Evolutionary conservation across 2,113 vertebrate species (phyloP).

Genomic region (Choloepus hoffmanni): DNA sequence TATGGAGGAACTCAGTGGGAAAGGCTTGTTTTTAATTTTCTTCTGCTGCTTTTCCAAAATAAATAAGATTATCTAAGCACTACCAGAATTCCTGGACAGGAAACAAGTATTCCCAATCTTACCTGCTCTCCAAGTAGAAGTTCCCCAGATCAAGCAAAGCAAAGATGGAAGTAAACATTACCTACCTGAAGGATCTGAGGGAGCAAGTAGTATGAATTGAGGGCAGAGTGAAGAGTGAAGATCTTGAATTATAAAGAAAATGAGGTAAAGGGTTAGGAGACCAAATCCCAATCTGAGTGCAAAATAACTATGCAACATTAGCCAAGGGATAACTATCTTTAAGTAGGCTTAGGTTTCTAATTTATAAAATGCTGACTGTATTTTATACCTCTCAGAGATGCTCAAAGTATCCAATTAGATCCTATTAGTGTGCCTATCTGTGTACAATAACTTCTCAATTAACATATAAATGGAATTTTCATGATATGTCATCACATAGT

Average conservation of each 20-base stretch:
- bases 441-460: slow-evolving; percentile 59
- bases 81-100: not conserved
- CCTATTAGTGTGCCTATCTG: too few relatives aligned
- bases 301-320: not conserved
- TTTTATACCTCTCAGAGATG: not conserved
- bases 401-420: slow-evolving; percentile 17
- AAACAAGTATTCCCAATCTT: not conserved
- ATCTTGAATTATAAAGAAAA: not conserved
- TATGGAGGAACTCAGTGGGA: not conserved
- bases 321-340: not conserved
- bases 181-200: not conserved
- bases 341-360: not conserved
- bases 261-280: not conserved
- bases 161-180: not conserved
- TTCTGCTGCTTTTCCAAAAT: not conserved
- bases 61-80: not conserved
- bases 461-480: not conserved
- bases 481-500: not conserved
- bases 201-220: not conserved
- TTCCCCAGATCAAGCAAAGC: not conserved
- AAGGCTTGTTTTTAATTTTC: not conserved
- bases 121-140: not conserved
- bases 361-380: not conserved
- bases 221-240: not conserved
- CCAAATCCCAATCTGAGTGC: not conserved